Evolutionary conservation across 2,888 invertebrate genomes (phyloP), one percentile per base, ranked within the genome.

Genomic region (Amblyjoppa fuscipennis): DNA sequence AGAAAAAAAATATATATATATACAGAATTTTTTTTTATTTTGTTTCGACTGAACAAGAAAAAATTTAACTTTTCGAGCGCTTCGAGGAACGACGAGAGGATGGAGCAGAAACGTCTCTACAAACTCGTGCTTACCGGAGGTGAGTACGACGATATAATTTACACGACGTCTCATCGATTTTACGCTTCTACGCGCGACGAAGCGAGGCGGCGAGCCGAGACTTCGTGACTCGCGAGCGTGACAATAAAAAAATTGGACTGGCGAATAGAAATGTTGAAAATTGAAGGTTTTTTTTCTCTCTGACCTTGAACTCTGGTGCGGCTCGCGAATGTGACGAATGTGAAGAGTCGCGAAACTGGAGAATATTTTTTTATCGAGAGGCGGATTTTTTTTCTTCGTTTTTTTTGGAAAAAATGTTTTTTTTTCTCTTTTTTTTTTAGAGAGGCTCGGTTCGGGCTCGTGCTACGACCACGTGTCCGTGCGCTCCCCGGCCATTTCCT

Each of bases 71-170:
- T 20, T 20, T 20, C 20, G 20, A 20, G 20, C 20, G 20, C 0
- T 20, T 20, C 20, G 20, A 20, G 20, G 20, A 20, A 20, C 20
- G 20, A 20, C 20, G 20, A 20, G 20, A 20, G 20, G 20, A 94
- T 94, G 94, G 94, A 95, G 91, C 95, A 96, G 92, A 96, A 96
- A 95, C 96, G 96, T 90, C 96, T 97, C 90, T 98, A 98, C 95
- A 97, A 96, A 95, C 95, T 98, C 91, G 98, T 98, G 89, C 96
- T 98, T 89, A 98, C 98, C 90, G 98, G 98, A 95, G 98, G 98
- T 98, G 96, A 96, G 96, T 95, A 74, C 20, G 13, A 76, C 16
- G 66, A 4, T 7, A 34, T 7, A 34, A 71, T 61, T 34, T 5
- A 0, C n/a, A 20, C 38, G 34, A 9, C 41, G 34, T 66, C 20